Percentiles rank a stretch among this genome's conserved stretches.
Conservation (phyloP, 2,888 invertebrate species). For the Sesamia inferens region DNA sequence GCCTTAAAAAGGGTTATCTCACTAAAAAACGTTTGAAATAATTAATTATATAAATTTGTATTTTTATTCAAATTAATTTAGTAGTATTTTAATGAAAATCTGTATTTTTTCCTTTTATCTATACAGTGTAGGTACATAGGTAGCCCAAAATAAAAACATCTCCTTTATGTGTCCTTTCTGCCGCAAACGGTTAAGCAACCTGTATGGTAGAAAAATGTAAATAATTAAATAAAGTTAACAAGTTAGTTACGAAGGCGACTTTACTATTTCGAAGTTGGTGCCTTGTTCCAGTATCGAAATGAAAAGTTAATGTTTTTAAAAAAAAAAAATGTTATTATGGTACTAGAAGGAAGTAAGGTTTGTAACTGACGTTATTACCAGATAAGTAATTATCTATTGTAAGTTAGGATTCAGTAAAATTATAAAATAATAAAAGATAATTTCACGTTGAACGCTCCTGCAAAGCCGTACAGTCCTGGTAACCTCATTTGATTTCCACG, state of each 20-base stretch:
- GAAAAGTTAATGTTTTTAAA: background rate
- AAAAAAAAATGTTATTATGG: background rate
- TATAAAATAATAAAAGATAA: background rate
- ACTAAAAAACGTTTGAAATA: too few relatives aligned
- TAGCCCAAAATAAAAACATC: too few relatives aligned
- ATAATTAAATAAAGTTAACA: background rate
- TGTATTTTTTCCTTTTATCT: too few relatives aligned
- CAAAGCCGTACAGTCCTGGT: constrained; percentile 22
- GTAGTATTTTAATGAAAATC: too few relatives aligned
- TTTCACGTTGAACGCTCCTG: background rate
- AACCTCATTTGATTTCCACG: background rate
- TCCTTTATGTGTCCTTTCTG: too few relatives aligned
- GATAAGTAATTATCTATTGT: background rate
- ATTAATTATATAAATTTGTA: too few relatives aligned
- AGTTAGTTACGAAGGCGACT: background rate
- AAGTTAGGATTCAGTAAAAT: background rate
- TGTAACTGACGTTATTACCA: background rate
- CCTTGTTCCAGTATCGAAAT: background rate
- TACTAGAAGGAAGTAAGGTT: background rate
- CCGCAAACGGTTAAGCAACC: too few relatives aligned
- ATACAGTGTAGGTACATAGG: too few relatives aligned
- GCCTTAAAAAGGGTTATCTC: too few relatives aligned
- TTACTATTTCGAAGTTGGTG: background rate
- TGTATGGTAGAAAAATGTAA: too few relatives aligned
- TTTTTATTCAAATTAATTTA: too few relatives aligned